Base-by-base conservation (phyloP, 1,140 invertebrate genomes). In the Listronotus oregonensis region DNA sequence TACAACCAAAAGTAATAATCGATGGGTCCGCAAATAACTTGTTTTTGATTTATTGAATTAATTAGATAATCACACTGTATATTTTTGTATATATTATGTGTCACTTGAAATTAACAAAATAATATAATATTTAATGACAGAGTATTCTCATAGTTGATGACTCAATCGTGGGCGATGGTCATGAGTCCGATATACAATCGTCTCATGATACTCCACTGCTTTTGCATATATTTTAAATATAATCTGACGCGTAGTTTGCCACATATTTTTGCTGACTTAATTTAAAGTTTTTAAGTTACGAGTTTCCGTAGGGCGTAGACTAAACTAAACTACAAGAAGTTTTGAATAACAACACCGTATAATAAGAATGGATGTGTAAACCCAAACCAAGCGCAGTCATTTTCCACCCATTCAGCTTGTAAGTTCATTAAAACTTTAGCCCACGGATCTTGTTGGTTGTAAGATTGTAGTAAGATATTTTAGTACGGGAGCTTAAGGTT, bases 401-500 rank as follows among this genome's bases (percentile, higher is more conserved):
- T 39, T 60, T 49, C 49, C 57, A 60, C 57, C 57, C 57, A 60
- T 60, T 60, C 57, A 60, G 31, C 40, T 34, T 14, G 32, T 58
- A 46, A 58, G 56, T 58, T 58, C 56, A 58, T 58, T 58, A 46
- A 49, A 50, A 60, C 32, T 60, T 60, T 49, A 49, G 42, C 57
- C 57, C 57, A 60, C 57, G 50, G 44, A 40, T 39, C 14, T 17
- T 27, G 43, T 17, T 58, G 55, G 42, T 58, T 32, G 51, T 37
- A 54, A 27, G 21, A 27, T 27, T 27, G 21, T 27, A 27, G 21
- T 27, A 27, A 27, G 21, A 5, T n/a, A 27, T 27, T 27, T 27
- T 27, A 27, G 21, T 27, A 27, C 21, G 21, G 21, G 21, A n/a
- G 21, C 21, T 27, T 1, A 27, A 27, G 21, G 1, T 27, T 27